Conservation (phyloP, 2,888 invertebrate genomes). For the Tenthredo scrophulariae region DNA sequence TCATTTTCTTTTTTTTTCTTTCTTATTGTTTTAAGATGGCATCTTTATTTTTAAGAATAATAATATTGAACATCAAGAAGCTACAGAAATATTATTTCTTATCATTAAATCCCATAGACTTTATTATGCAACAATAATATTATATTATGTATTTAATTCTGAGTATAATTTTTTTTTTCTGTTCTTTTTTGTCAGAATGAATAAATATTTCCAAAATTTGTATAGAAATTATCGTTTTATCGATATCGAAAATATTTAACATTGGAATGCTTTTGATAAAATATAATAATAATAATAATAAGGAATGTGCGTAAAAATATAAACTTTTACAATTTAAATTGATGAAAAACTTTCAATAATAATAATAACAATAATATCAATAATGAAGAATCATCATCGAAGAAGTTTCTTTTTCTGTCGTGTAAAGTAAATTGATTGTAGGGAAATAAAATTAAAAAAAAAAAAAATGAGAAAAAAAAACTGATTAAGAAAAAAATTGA, state of each 20-base stretch:
- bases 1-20: too few species aligned
- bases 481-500: conserved; percentile 58
- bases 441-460: background rate
- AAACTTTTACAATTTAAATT: background rate
- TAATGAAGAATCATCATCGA: background rate
- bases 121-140: background rate
- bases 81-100: conserved; percentile 66
- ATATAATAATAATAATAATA: background rate
- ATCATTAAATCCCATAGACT: background rate
- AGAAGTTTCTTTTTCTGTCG: background rate
- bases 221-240: background rate
- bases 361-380: background rate
- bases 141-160: background rate
- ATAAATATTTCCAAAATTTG: conserved; percentile 27
- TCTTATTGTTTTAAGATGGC: background rate
- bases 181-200: background rate
- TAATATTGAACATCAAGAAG: conserved; percentile 64
- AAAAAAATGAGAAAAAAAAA: conserved; percentile 52
- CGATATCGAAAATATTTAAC: conserved; percentile 52
- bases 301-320: conserved; percentile 1
- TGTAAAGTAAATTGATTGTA: background rate
- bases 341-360: background rate
- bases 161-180: background rate
- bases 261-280: background rate
- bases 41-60: conserved; percentile 66